Percentiles rank a stretch among this genome's conserved stretches.
phyloP scores from a whole-genome alignment of 2,888 invertebrate genomes.

The Blastobasis adustella region DNA sequence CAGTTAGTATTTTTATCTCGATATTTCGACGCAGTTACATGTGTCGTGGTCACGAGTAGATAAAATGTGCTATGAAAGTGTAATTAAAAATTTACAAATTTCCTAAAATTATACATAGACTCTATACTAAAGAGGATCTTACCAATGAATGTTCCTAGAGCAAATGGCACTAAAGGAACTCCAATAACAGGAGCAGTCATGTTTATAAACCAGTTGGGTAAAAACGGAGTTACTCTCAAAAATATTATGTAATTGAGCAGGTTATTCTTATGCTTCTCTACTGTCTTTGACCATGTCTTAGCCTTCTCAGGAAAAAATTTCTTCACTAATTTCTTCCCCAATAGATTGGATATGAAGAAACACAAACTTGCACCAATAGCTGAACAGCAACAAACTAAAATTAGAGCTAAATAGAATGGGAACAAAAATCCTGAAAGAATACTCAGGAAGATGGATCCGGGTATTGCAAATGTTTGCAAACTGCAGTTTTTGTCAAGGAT shows the following conservation, averaged over 20 bases:
- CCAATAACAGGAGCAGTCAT: slow-evolving; percentile 97
- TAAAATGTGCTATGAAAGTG: no score
- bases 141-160: slow-evolving; percentile 96
- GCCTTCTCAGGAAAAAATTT: slow-evolving; percentile 93
- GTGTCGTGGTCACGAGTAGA: no score
- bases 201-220: slow-evolving; percentile 99
- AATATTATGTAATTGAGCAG: slow-evolving; percentile 97
- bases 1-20: no score
- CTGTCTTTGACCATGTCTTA: slow-evolving; percentile 88
- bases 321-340: slow-evolving; percentile 89
- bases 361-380: slow-evolving; percentile 97
- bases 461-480: slow-evolving; percentile 99
- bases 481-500: slow-evolving; percentile 69
- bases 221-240: slow-evolving; percentile 95
- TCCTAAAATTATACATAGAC: no score
- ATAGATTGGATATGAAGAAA: slow-evolving; percentile 92
- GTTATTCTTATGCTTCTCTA: slow-evolving; percentile 89
- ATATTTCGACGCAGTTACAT: no score
- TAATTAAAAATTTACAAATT: no score
- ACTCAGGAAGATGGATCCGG: slow-evolving; percentile 97
- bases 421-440: slow-evolving; percentile 98
- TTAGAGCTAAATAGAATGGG: slow-evolving; percentile 91
- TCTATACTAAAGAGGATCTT: slow-evolving; percentile 25
- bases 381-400: slow-evolving; percentile 94
- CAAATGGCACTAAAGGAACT: slow-evolving; percentile 94